Evolutionary conservation across 2,113 vertebrate species (phyloP).

Genomic region (Melanerpes formicivorus): DNA sequence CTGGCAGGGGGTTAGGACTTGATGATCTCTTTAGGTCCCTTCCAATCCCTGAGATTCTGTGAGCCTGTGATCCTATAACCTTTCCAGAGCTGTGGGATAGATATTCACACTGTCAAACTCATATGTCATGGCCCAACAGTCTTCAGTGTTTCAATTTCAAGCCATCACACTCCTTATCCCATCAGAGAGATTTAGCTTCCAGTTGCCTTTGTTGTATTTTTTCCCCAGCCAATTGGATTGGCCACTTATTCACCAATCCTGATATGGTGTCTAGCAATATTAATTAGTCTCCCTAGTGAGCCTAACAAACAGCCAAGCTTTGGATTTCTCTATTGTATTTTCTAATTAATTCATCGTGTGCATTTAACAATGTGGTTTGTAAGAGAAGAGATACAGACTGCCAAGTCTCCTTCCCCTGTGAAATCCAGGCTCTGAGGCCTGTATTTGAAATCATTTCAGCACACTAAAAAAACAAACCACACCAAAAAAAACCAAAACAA

Average conservation of each 20-base stretch:
- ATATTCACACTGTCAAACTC: not conserved
- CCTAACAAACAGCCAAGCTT: not conserved
- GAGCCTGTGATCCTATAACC: no score
- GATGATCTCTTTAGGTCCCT: no score
- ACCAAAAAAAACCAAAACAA: no score
- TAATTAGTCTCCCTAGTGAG: not conserved
- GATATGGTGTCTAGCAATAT: not conserved
- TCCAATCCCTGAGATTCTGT: no score
- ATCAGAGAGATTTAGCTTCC: not conserved
- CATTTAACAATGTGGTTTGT: not conserved
- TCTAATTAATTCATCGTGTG: not conserved
- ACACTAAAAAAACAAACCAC: not conserved
- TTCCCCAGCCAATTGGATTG: not conserved
- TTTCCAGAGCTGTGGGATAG: not conserved
- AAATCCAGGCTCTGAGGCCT: not conserved
- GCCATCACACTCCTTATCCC: not conserved
- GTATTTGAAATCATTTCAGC: not conserved
- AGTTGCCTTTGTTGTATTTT: not conserved
- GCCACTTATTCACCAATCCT: not conserved
- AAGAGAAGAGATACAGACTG: not conserved
- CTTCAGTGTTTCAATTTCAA: not conserved
- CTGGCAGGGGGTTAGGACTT: no score
- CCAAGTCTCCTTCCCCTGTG: not conserved
- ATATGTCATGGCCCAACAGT: fast-evolving
- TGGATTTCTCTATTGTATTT: not conserved